A percentile compares a stretch with the other conserved stretches of the same genome.
phyloP scores from a whole-genome alignment of 2,888 invertebrate genomes.

The Deilephila porcellus region DNA sequence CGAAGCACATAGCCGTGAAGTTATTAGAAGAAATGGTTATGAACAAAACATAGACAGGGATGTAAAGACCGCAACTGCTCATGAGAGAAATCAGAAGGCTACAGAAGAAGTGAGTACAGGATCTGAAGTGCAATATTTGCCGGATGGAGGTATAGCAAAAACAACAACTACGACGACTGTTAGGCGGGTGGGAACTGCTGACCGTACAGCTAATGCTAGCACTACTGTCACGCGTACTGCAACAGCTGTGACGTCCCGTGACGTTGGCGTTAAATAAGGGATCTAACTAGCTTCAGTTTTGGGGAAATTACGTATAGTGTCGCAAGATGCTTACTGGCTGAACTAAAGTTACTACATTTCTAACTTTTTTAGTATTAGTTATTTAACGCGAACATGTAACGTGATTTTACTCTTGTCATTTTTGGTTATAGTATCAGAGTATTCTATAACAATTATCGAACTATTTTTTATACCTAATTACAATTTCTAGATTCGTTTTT shows the following conservation, averaged over 20 bases:
- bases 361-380: constrained; percentile 22
- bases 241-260: constrained; percentile 73
- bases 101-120: constrained; percentile 71
- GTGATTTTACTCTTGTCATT: not conserved
- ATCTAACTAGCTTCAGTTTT: not conserved
- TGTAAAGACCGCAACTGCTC: constrained; percentile 65
- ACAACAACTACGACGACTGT: constrained; percentile 77
- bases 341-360: constrained; percentile 19
- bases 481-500: constrained; percentile 38
- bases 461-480: constrained; percentile 36
- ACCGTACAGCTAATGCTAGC: constrained; percentile 69
- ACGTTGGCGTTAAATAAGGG: constrained; percentile 74
- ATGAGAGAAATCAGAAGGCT: constrained; percentile 65
- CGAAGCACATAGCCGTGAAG: constrained; percentile 61
- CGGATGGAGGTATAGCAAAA: constrained; percentile 72
- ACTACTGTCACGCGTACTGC: constrained; percentile 69
- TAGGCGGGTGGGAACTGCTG: constrained; percentile 70
- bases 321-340: not conserved
- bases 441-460: constrained; percentile 36
- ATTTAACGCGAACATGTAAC: constrained; percentile 7
- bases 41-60: constrained; percentile 66
- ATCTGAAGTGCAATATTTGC: constrained; percentile 70
- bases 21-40: constrained; percentile 67
- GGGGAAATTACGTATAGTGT: not conserved
- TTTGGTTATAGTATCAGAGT: constrained; percentile 18